phyloP scores from a whole-genome alignment of 1,140 invertebrate genomes.

The Drosophila nigrodunni region DNA sequence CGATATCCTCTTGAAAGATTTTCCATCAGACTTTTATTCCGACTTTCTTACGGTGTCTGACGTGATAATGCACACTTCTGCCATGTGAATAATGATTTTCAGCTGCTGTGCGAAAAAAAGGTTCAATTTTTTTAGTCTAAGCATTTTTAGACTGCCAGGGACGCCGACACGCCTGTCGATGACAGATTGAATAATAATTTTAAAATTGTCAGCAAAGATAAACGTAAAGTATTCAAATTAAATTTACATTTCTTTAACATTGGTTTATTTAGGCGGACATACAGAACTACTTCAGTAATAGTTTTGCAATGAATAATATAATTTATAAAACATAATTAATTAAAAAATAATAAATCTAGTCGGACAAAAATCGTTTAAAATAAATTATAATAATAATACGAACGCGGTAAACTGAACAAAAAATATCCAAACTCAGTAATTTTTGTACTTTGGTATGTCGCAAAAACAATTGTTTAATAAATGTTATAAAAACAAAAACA shows the following conservation, averaged over 20 bases:
- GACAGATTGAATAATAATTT: slow-evolving; percentile 67
- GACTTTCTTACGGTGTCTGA: slow-evolving; percentile 26
- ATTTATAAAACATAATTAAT: no score
- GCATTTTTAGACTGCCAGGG: slow-evolving; percentile 65
- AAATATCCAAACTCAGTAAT: slow-evolving; percentile 52
- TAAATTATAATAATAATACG: slow-evolving; percentile 19
- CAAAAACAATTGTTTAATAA: slow-evolving; percentile 35
- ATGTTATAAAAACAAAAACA: slow-evolving; percentile 50
- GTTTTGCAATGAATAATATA: no score
- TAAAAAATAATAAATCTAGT: no score
- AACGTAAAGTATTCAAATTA: slow-evolving; percentile 1
- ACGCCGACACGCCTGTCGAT: slow-evolving; percentile 51
- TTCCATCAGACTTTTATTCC: slow-evolving; percentile 14
- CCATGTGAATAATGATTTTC: slow-evolving; percentile 75
- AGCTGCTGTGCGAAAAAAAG: slow-evolving; percentile 52
- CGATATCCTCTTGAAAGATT: slow-evolving; percentile 6
- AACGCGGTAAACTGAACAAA: slow-evolving; percentile 48
- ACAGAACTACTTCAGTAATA: no score
- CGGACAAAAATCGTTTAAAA: not conserved
- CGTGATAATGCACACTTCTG: slow-evolving; percentile 68
- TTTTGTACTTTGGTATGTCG: slow-evolving; percentile 12
- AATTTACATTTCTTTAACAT: not conserved
- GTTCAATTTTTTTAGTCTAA: slow-evolving; percentile 40
- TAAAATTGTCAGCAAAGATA: slow-evolving; percentile 14
- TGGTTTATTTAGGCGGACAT: no score